Evolutionary conservation across 2,888 invertebrate genomes (phyloP).

Genomic region (Sinotaia quadrata): DNA sequence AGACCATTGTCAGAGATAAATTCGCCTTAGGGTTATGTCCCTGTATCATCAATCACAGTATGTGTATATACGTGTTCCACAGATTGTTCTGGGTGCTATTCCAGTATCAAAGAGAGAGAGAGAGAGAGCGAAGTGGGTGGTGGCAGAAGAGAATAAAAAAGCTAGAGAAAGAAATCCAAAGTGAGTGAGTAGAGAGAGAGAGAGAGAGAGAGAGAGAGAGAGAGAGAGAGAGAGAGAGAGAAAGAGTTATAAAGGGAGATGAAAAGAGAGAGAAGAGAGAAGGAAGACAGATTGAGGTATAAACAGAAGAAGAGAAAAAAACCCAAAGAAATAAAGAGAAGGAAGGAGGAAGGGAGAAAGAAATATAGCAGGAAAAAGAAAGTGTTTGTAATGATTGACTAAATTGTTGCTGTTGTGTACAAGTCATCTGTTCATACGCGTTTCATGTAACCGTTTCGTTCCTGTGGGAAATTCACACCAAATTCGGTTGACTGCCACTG

Average conservation of each 20-base stretch:
- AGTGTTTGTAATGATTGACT: too few species aligned
- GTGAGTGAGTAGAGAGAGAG: neutral
- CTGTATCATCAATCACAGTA: too few species aligned
- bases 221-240: conserved; percentile 5
- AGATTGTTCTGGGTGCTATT: neutral
- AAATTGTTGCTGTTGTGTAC: too few species aligned
- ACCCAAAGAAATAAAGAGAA: neutral
- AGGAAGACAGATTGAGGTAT: neutral
- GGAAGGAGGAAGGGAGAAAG: neutral
- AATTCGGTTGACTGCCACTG: too few species aligned
- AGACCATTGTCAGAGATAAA: too few species aligned
- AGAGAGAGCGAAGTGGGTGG: neutral
- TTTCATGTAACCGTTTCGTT: too few species aligned
- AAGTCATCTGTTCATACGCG: too few species aligned
- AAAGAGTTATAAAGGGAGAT: neutral
- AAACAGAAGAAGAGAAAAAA: neutral
- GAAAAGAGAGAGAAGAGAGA: neutral
- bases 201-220: conserved; percentile 7
- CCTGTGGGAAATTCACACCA: too few species aligned
- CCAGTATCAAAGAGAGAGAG: neutral
- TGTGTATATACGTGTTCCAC: too few species aligned
- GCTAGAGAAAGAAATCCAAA: neutral
- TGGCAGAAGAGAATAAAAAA: neutral
- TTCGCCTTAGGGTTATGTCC: too few species aligned
- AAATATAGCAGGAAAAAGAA: neutral